phyloP scores from a whole-genome alignment of 2,888 invertebrate species.

The Drosophila suboccidentalis region DNA sequence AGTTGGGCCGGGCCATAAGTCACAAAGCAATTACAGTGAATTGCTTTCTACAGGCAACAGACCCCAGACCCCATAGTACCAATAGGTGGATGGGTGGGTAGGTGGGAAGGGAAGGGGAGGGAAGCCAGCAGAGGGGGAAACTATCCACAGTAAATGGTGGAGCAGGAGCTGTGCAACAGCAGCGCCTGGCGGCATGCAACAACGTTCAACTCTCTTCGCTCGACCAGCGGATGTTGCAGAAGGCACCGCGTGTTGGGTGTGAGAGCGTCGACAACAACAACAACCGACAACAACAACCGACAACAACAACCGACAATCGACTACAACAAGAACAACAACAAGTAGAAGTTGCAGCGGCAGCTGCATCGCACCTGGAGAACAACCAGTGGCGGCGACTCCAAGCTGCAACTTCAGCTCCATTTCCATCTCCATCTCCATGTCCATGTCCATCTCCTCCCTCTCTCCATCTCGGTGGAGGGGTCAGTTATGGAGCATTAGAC shows the following conservation, averaged over 20 bases:
- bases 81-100: not conserved
- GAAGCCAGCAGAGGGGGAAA: conserved; percentile 4
- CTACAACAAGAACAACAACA: not conserved
- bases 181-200: conserved; percentile 69
- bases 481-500: conserved; percentile 44
- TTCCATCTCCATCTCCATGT: not conserved
- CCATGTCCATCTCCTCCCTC: not conserved
- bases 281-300: not conserved
- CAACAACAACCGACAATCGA: not conserved
- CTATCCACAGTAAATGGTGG: conserved; percentile 62
- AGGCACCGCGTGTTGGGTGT: conserved; percentile 42
- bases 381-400: conserved; percentile 24
- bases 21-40: conserved; percentile 82
- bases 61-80: not conserved
- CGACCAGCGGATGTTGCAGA: conserved; percentile 45
- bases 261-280: conserved; percentile 45
- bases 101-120: not conserved
- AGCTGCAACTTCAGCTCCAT: conserved; percentile 7
- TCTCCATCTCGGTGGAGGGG: conserved; percentile 15
- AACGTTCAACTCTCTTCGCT: conserved; percentile 51
- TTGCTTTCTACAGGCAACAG: conserved; percentile 71
- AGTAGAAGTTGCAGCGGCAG: conserved; percentile 2
- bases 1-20: conserved; percentile 82
- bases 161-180: conserved; percentile 61
- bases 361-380: conserved; percentile 16